A percentile compares a stretch with the other conserved stretches of the same genome.
phyloP scores from a whole-genome alignment of 2,113 vertebrate genomes.

The Centrocercus urophasianus region DNA sequence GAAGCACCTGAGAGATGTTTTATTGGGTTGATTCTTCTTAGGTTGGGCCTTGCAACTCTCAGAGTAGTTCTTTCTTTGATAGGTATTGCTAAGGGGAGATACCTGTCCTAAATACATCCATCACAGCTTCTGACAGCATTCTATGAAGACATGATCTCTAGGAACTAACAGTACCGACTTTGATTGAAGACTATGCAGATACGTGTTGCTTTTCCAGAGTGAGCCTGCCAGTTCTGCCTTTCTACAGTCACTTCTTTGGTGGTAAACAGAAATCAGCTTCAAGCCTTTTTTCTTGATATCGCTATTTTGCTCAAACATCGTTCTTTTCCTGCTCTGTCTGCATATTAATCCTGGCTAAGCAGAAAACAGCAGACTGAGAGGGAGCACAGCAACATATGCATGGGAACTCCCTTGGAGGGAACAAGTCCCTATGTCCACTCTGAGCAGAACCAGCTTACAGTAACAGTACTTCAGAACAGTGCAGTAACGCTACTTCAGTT shows the following conservation, averaged over 20 bases:
- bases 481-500: neutral
- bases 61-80: neutral
- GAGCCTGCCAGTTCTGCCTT: neutral
- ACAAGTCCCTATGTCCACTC: fast-evolving
- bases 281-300: neutral
- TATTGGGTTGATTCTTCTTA: neutral
- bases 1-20: neutral
- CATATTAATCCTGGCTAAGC: neutral
- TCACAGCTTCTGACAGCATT: neutral
- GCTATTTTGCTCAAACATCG: neutral
- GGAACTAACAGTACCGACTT: neutral
- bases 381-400: neutral
- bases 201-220: neutral
- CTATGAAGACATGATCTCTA: neutral
- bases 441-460: neutral
- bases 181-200: neutral
- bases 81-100: neutral
- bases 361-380: neutral
- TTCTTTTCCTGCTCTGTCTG: neutral
- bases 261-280: neutral
- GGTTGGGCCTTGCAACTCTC: neutral
- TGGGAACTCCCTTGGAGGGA: neutral
- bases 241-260: neutral
- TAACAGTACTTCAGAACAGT: too few relatives aligned
- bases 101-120: neutral